Percentiles rank a stretch among this genome's conserved stretches.
Conservation (phyloP, 1,140 invertebrate species). For the Leptestheria dahalacensis region DNA sequence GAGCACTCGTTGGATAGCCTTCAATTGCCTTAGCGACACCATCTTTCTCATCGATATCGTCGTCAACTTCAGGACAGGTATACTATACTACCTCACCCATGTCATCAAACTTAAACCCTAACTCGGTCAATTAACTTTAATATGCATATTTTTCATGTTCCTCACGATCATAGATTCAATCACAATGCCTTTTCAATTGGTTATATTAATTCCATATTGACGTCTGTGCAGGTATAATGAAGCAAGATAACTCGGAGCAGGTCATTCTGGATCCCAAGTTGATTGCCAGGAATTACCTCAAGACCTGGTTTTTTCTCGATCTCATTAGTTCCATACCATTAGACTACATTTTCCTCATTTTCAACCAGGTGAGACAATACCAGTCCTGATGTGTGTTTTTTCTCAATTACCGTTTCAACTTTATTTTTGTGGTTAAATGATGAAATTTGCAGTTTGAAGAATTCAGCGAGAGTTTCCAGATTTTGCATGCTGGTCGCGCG, state of each 20-base stretch:
- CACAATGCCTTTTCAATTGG: too few relatives aligned
- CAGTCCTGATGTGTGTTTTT: neutral
- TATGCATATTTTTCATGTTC: conserved; percentile 15
- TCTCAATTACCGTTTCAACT: neutral
- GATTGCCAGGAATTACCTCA: conserved; percentile 95
- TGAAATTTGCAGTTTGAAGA: conserved; percentile 60
- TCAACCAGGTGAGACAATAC: conserved; percentile 69
- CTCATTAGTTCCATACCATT: conserved; percentile 96
- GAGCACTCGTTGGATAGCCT: conserved; percentile 96
- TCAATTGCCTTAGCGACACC: conserved; percentile 98
- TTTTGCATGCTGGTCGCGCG: conserved; percentile 87
- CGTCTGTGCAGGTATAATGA: conserved; percentile 98
- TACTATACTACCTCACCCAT: conserved; percentile 19
- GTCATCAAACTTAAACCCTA: too few relatives aligned
- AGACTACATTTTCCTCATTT: conserved; percentile 99
- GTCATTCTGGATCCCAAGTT: conserved; percentile 96
- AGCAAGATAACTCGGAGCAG: conserved; percentile 96
- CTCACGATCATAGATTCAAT: too few relatives aligned
- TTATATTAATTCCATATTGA: conserved; percentile 20
- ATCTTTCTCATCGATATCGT: conserved; percentile 99
- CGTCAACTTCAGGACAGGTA: conserved; percentile 99
- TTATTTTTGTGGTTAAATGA: too few relatives aligned
- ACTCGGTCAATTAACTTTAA: neutral
- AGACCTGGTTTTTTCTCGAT: conserved; percentile 98
- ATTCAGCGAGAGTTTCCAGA: conserved; percentile 90